Percentiles rank a stretch among this genome's conserved stretches.
phyloP scores from a whole-genome alignment of 2,888 invertebrate genomes.

The Agriopis marginaria region DNA sequence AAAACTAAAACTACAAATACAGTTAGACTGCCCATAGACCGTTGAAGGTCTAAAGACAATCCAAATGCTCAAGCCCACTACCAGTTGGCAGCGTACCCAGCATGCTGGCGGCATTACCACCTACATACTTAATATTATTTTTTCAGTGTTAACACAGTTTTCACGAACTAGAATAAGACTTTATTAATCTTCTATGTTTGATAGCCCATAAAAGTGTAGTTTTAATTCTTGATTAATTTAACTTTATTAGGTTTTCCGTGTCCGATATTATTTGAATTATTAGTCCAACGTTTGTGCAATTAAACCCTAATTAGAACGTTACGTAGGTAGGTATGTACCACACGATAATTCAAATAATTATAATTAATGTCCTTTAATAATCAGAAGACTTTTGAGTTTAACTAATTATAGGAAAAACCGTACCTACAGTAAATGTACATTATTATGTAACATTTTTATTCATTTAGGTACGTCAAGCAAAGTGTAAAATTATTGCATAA shows the following conservation, averaged over 20 bases:
- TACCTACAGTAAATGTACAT: no score
- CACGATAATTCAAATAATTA: neutral
- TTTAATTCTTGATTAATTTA: neutral
- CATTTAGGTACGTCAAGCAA: neutral
- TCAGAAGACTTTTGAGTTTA: neutral
- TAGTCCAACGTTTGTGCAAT: neutral
- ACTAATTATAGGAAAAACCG: neutral
- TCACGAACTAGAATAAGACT: no score
- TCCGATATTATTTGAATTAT: neutral
- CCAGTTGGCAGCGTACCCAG: no score
- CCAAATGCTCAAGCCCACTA: no score
- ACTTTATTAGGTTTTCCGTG: neutral
- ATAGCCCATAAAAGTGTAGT: slow-evolving; percentile 1
- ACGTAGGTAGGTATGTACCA: neutral
- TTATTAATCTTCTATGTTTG: no score
- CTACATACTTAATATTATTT: no score
- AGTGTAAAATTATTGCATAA: neutral
- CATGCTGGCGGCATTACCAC: no score
- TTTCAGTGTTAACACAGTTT: no score
- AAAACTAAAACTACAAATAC: no score
- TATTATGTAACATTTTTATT: no score
- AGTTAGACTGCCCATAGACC: no score
- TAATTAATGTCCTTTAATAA: neutral
- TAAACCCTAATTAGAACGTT: neutral
- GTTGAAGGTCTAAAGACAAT: no score